Evolutionary conservation across 2,797 vertebrate species (phyloP).

Genomic region (Lemur catta): DNA sequence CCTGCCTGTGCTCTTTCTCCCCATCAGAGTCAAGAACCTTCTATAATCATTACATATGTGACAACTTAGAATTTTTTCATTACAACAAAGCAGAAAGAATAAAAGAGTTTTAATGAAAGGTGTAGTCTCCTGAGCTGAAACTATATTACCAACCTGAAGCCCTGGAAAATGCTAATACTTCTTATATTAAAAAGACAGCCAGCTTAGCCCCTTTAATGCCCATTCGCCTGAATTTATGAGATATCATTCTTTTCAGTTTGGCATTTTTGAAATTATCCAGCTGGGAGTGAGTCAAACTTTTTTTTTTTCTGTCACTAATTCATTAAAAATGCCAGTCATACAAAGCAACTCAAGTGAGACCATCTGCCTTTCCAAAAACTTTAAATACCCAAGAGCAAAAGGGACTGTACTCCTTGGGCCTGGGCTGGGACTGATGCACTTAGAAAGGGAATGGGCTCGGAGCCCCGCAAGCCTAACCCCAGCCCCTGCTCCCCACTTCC

Average conservation of each 20-base stretch:
- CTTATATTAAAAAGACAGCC: conserved; percentile 42
- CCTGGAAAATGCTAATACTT: conserved; percentile 48
- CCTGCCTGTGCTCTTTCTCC: background rate
- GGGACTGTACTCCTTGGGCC: background rate
- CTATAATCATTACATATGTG: conserved; percentile 16
- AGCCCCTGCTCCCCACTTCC: background rate
- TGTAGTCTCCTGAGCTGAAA: conserved; percentile 20
- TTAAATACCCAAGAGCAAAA: background rate
- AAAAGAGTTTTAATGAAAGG: conserved; percentile 43
- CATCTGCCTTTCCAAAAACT: conserved; percentile 55
- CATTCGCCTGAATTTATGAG: conserved; percentile 64
- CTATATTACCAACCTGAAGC: background rate
- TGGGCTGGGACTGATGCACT: background rate
- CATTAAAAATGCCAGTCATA: conserved; percentile 58
- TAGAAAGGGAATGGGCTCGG: background rate
- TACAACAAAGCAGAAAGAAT: conserved; percentile 58
- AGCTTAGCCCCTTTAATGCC: conserved; percentile 24
- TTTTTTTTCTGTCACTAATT: conserved; percentile 58
- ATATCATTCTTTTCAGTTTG: conserved; percentile 61
- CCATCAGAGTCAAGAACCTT: background rate
- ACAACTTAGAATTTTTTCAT: conserved; percentile 44
- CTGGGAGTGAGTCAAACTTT: conserved; percentile 34
- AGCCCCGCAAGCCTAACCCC: background rate
- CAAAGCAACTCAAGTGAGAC: conserved; percentile 57
- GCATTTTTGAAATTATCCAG: conserved; percentile 61